Conservation (phyloP, 2,888 invertebrate species). For the Drosophila suboccidentalis region DNA sequence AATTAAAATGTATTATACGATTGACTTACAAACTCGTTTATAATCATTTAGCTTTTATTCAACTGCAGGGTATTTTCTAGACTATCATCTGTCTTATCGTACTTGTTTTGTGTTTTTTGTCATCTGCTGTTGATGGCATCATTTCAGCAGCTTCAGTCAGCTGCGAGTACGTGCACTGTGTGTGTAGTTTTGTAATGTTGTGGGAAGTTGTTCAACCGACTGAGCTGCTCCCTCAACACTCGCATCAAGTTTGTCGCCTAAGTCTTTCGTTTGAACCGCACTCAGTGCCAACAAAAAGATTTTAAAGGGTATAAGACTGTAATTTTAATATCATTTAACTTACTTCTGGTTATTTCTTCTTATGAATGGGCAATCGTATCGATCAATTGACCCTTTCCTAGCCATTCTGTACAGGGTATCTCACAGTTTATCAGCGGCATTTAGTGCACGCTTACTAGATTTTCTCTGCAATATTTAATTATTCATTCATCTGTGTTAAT, state of each 20-base stretch:
- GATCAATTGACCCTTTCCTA: neutral
- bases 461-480: constrained; percentile 53
- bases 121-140: constrained; percentile 78
- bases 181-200: constrained; percentile 68
- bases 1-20: neutral
- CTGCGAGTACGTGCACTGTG: constrained; percentile 51
- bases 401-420: constrained; percentile 21
- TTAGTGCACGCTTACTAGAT: neutral
- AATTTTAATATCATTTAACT: neutral
- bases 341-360: neutral
- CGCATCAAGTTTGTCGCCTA: constrained; percentile 70
- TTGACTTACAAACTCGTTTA: neutral
- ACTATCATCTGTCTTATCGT: neutral
- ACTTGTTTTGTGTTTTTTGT: constrained; percentile 39
- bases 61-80: constrained; percentile 3
- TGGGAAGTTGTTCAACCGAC: constrained; percentile 61
- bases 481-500: constrained; percentile 77
- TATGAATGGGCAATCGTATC: too few relatives aligned
- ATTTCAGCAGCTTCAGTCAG: constrained; percentile 75
- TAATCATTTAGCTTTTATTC: too few relatives aligned
- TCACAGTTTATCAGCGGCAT: neutral
- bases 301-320: constrained; percentile 14
- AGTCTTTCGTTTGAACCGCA: constrained; percentile 61
- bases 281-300: constrained; percentile 12
- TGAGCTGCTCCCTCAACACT: constrained; percentile 69